Evolutionary conservation across 2,797 vertebrate species (phyloP).

Genomic region (Parauchenoglanis punctatus): DNA sequence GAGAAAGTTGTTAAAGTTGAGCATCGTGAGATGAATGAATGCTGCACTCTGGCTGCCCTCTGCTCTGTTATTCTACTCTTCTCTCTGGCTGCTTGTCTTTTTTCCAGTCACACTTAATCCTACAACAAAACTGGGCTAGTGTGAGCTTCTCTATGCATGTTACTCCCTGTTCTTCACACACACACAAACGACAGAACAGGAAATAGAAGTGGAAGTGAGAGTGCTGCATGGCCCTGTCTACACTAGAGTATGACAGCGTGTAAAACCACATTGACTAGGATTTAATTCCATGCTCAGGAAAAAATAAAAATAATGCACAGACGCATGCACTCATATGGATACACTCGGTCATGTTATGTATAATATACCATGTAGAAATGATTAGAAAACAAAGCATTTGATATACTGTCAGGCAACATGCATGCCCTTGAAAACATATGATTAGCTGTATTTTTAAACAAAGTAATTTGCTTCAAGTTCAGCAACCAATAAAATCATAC

Average conservation of each 20-base stretch:
- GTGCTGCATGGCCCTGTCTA: not conserved
- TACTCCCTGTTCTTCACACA: not conserved
- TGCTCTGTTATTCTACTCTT: conserved; percentile 22
- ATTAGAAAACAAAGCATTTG: not conserved
- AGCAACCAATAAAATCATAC: not conserved
- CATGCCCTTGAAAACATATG: not conserved
- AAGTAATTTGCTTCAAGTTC: not conserved
- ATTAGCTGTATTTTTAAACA: not conserved
- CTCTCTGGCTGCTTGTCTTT: conserved; percentile 2
- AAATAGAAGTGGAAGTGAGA: conserved; percentile 28
- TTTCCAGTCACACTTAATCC: not conserved
- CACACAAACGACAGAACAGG: not conserved
- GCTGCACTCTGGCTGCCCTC: conserved; percentile 17
- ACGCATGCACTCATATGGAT: not conserved
- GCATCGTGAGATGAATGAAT: conserved; percentile 50
- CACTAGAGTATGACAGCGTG: not conserved
- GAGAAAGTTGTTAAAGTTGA: conserved; percentile 60
- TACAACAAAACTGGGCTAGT: conserved; percentile 2
- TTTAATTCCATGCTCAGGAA: not conserved
- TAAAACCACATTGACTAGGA: not conserved
- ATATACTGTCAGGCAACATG: not conserved
- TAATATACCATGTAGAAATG: not conserved
- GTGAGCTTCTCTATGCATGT: conserved; percentile 26
- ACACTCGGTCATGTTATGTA: too few species aligned
- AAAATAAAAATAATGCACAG: not conserved